phyloP scores from a whole-genome alignment of 23 tunicate species.

The Ciona savignyi region DNA sequence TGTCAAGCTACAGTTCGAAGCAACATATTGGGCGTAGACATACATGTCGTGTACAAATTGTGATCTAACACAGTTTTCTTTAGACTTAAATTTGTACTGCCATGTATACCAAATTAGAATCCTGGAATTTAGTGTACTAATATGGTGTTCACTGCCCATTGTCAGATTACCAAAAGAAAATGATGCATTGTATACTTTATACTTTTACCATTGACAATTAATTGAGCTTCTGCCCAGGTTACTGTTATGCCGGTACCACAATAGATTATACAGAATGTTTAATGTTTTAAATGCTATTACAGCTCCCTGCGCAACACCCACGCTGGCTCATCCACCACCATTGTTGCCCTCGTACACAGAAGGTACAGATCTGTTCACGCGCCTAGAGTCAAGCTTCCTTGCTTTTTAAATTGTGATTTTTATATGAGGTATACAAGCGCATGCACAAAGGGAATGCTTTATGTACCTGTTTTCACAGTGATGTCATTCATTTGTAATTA shows the following conservation, averaged over 20 bases:
- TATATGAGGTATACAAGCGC: constrained; percentile 45
- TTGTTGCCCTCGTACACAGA: constrained; percentile 27
- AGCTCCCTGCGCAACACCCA: constrained; percentile 19
- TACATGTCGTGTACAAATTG: too few species aligned
- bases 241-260: not conserved
- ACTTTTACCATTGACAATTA: too few species aligned
- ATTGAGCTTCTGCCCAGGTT: too few species aligned
- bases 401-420: constrained; percentile 65
- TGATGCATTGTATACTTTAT: too few species aligned
- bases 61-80: not conserved
- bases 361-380: constrained; percentile 34
- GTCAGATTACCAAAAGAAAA: too few species aligned
- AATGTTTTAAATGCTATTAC: not conserved
- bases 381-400: constrained; percentile 39
- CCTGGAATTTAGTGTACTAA: too few species aligned
- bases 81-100: not conserved
- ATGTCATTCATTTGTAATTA: too few species aligned
- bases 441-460: constrained; percentile 4
- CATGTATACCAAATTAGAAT: not conserved
- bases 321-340: constrained; percentile 21
- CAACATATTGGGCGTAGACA: too few species aligned
- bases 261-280: not conserved
- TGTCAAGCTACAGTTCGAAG: too few species aligned
- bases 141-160: too few species aligned
- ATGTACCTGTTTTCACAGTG: not conserved